Base-by-base conservation (phyloP, 2,113 vertebrate species). In the Cariama cristata region DNA sequence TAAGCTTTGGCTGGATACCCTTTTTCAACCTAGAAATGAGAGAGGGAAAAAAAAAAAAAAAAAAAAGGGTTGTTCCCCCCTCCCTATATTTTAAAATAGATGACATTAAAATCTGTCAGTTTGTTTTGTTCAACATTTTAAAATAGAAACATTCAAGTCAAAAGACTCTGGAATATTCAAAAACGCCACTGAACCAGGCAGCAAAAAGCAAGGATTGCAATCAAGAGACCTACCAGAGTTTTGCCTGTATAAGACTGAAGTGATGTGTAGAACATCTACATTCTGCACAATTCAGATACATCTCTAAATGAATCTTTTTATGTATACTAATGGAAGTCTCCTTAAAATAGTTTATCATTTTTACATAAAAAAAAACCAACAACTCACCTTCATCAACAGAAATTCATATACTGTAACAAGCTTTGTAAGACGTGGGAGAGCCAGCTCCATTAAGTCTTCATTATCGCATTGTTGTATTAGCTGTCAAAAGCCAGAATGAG, bases 401-500 rank as follows among this genome's bases (percentile, higher is more conserved):
- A 99, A 99, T 84, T 99, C 99, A 98, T 98, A 99, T 12, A 99
- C 97, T 21, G 99, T 99, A 96, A 99, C 97, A 21, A 98, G 98
- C 91, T 98, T 99, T 44, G 99, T 98, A 82, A 99, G 95, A 83
- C 96, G 98, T 88, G 99, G 99, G 71, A 99, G 98, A 66, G 98
- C 99, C n/a, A 99, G 80, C 63, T 99, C 99, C 98, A 99, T 98
- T 73, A 99, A 98, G 45, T 99, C 99, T 92, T 99, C 99, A n/a
- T 97, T 98, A 95, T 98, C 98, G 35, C 99, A 99, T 40, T 99
- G 99, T 67, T 99, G 98, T 91, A 99, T 98, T 55, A 99, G 88
- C 99, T 99, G 66, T 67, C 94, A 26, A 96, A 95, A 93, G 79
- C 44, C 89, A 96, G 18, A 81, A 91, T 28, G 56, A 91, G 44